Evolutionary conservation across 2,797 vertebrate species (phyloP).

Genomic region (Paguma larvata): DNA sequence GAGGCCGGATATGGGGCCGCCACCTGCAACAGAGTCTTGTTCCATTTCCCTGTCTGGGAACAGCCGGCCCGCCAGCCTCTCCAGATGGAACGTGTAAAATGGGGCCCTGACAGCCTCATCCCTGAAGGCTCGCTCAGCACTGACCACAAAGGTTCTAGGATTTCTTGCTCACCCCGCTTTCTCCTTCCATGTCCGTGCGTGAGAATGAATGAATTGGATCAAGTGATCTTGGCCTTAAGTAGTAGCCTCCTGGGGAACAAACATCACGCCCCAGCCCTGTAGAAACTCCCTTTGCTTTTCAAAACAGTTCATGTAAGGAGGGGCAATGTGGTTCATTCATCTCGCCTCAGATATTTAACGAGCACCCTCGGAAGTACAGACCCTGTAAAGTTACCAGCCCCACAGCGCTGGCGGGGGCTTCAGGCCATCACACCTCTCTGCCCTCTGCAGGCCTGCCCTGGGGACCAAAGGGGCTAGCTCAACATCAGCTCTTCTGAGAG

Average conservation of each 20-base stretch:
- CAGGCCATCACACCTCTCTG: accelerated
- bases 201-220: background rate
- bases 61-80: background rate
- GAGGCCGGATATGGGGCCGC: background rate
- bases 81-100: background rate
- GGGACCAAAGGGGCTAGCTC: background rate
- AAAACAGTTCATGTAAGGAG: background rate
- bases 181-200: background rate
- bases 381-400: background rate
- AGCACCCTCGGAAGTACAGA: background rate
- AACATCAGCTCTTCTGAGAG: background rate
- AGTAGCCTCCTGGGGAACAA: background rate
- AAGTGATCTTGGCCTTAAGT: background rate
- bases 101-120: background rate
- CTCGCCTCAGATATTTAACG: background rate
- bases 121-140: accelerated
- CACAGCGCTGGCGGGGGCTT: background rate
- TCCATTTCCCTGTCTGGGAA: background rate
- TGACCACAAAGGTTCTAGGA: background rate
- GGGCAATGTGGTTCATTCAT: background rate
- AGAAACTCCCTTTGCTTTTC: background rate
- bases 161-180: background rate
- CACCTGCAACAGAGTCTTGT: background rate
- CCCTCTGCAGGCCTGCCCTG: background rate
- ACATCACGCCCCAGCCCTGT: background rate